phyloP scores from a whole-genome alignment of 2,113 vertebrate species.

The Brachionichthys hirsutus region DNA sequence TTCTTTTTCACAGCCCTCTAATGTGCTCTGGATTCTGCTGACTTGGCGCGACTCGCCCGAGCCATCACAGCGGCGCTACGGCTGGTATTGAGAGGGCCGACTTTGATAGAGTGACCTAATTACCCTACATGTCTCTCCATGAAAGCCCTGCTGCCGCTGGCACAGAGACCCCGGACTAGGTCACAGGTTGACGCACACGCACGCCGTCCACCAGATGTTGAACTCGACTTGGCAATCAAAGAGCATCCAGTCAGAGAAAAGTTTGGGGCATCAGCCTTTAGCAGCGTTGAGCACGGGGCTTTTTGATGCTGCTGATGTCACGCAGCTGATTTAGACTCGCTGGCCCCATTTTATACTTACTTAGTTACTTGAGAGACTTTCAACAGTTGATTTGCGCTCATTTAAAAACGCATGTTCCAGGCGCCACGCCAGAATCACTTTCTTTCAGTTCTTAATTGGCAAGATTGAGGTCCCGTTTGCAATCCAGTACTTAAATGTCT shows the following conservation, averaged over 20 bases:
- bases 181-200: slow-evolving; percentile 29
- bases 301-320: slow-evolving; percentile 2
- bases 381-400: slow-evolving; percentile 2
- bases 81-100: slow-evolving; percentile 46
- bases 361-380: slow-evolving; percentile 3
- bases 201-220: slow-evolving; percentile 11
- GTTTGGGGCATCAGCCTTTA: background rate
- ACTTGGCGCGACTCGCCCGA: slow-evolving; percentile 43
- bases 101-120: slow-evolving; percentile 64
- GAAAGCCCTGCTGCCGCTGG: slow-evolving; percentile 42
- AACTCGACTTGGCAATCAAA: slow-evolving; percentile 30
- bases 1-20: slow-evolving; percentile 35
- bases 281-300: background rate
- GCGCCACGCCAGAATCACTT: too few species aligned
- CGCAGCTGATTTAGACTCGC: slow-evolving; percentile 16
- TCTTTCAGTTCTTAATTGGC: slow-evolving; percentile 1
- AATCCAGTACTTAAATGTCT: too few species aligned
- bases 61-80: slow-evolving; percentile 35
- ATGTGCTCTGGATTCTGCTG: slow-evolving; percentile 45
- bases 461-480: background rate
- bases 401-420: slow-evolving; percentile 1
- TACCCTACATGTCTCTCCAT: slow-evolving; percentile 36
- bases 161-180: slow-evolving; percentile 36
- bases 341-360: background rate
- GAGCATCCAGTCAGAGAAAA: slow-evolving; percentile 24